Evolutionary conservation across 2,888 invertebrate genomes (phyloP).

Genomic region (Sarcophaga rosellei): DNA sequence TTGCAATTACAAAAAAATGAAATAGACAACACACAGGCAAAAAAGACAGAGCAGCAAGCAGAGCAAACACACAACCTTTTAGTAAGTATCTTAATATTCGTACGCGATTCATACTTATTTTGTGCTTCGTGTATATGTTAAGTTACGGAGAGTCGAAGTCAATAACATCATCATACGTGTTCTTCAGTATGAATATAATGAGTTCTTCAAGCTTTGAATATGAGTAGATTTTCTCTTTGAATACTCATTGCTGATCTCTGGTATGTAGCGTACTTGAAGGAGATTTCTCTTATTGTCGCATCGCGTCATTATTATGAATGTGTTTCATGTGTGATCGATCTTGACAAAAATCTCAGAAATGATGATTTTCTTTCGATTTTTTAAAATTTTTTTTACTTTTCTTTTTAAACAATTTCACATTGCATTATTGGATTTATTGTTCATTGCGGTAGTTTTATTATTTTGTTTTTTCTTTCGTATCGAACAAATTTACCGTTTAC

Average conservation of each 20-base stretch:
- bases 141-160: too few relatives aligned
- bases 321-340: constrained; percentile 67
- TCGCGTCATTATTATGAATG: constrained; percentile 54
- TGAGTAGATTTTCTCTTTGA: too few relatives aligned
- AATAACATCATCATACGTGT: too few relatives aligned
- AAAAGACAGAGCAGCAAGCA: too few relatives aligned
- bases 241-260: neutral
- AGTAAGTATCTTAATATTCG: too few relatives aligned
- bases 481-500: constrained; percentile 39
- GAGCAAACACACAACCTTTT: too few relatives aligned
- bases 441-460: neutral
- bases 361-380: constrained; percentile 36
- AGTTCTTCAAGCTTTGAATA: too few relatives aligned
- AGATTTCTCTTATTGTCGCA: constrained; percentile 23
- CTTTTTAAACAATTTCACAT: constrained; percentile 36
- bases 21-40: too few relatives aligned
- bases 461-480: neutral
- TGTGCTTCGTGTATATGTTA: too few relatives aligned
- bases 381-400: constrained; percentile 5
- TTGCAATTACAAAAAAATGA: too few relatives aligned
- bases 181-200: too few relatives aligned
- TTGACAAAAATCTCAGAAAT: constrained; percentile 64
- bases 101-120: too few relatives aligned
- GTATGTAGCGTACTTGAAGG: constrained; percentile 21
- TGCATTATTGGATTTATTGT: constrained; percentile 27